phyloP scores from a whole-genome alignment of 2,888 invertebrate species.

The Sturmia bella region DNA sequence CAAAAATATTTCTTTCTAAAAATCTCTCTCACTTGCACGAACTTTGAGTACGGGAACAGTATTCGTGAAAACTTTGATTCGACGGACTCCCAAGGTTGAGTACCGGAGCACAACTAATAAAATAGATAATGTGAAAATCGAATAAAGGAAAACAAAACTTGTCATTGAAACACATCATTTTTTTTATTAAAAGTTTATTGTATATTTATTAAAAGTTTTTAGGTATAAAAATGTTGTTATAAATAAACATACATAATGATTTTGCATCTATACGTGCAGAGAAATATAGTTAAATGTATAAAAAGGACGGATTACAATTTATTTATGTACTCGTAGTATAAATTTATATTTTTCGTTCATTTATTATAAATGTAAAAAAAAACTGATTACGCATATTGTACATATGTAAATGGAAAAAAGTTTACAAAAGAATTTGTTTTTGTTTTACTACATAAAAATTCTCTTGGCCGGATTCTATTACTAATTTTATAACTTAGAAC shows the following conservation, averaged over 20 bases:
- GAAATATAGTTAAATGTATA: slow-evolving; percentile 15
- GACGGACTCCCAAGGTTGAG: too few relatives aligned
- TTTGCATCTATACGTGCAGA: slow-evolving; percentile 3
- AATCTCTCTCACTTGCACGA: too few relatives aligned
- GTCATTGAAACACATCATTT: background rate
- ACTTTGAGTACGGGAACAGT: too few relatives aligned
- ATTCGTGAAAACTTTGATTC: too few relatives aligned
- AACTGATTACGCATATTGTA: slow-evolving; percentile 11
- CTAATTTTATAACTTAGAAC: slow-evolving; percentile 37
- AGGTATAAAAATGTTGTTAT: slow-evolving; percentile 43
- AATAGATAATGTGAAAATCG: too few relatives aligned
- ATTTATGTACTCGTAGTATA: slow-evolving; percentile 33
- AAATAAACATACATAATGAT: slow-evolving; percentile 42
- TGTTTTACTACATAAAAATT: slow-evolving; percentile 28
- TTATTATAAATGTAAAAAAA: background rate
- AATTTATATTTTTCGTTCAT: background rate
- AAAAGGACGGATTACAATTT: slow-evolving; percentile 65
- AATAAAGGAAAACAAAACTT: background rate
- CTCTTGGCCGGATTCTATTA: slow-evolving; percentile 26
- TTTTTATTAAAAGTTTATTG: slow-evolving; percentile 34
- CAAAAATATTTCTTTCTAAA: too few relatives aligned
- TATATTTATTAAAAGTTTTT: slow-evolving; percentile 27
- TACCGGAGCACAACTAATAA: too few relatives aligned
- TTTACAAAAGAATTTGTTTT: slow-evolving; percentile 17
- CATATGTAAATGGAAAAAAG: slow-evolving; percentile 6